These are phyloP conservation scores for Oscheius sp. DNA, from an alignment of 2,888 invertebrate species.

Conservation along the genomic window DNA sequence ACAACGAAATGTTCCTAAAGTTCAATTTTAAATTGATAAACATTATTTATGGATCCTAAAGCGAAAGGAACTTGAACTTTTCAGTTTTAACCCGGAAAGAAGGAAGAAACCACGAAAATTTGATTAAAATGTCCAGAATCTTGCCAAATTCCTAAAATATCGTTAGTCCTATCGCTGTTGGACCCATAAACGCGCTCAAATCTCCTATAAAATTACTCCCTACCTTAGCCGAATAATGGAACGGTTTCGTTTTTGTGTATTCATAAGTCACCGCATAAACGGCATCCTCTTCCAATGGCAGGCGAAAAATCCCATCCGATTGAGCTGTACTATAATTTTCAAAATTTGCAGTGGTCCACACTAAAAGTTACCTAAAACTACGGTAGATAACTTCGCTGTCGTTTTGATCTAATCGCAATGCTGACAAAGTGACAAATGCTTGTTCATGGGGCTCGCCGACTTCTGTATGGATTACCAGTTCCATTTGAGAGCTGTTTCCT, in stretches of 20 bases:
- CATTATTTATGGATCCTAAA: too few relatives aligned
- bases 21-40: background rate
- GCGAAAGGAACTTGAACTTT: too few relatives aligned
- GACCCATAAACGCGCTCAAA: background rate
- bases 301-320: constrained; percentile 56
- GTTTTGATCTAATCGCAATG: constrained; percentile 46
- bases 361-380: constrained; percentile 22
- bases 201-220: background rate
- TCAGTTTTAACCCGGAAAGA: too few relatives aligned
- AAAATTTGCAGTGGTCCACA: background rate
- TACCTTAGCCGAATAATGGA: constrained; percentile 57
- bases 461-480: constrained; percentile 56
- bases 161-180: too few relatives aligned
- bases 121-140: too few relatives aligned
- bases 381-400: constrained; percentile 33
- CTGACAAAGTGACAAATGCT: constrained; percentile 48
- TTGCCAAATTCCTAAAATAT: too few relatives aligned
- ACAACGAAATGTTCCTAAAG: constrained; percentile 50
- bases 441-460: constrained; percentile 42
- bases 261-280: constrained; percentile 68
- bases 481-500: constrained; percentile 3
- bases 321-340: constrained; percentile 51
- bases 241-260: constrained; percentile 65
- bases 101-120: too few relatives aligned
- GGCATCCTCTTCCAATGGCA: constrained; percentile 62